Evolutionary conservation across 1,140 invertebrate genomes (phyloP), one percentile per base, ranked within the genome.

Genomic region (Drosophila trapezifrons): DNA sequence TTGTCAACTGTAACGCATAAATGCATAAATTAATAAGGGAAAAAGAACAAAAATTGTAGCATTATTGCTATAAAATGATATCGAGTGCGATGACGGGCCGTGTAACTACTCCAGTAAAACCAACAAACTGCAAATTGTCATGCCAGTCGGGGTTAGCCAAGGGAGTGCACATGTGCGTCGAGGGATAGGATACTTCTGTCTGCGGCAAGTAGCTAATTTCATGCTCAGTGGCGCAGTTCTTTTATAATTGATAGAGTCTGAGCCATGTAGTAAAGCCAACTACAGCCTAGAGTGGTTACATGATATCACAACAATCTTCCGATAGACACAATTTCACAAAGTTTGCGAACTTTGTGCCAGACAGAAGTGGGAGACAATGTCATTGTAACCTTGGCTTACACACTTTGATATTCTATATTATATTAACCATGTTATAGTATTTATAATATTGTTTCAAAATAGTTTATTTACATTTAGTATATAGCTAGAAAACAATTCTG

Each of bases 1-100:
- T 76, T 87, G 83, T 87, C 84, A 87, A 87, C 83, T 89, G 84
- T 89, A 83, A 89, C 79, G 76, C 79, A 73, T 73, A 80, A 75
- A 70, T 89, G 83, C 83, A 89, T 86, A 87, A 87, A 87, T 87
- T 87, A 89, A 89, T 87, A 89, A 67, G 43, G 18, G 38, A 57
- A 42, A 79, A 52, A 58, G 51, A 49, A n/a, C 37, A 47, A 20
- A 25, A 74, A 35, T 40, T 22, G 22, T 47, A 64, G 63, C 25
- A 58, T 49, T 66, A 78, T 74, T 69, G 76, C 38, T 27, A 20
- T 63, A 32, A 57, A 76, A 64, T 73, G 73, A 78, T 85, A 81
- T 81, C 78, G 63, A 85, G 56, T 82, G 69, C 72, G 52, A 76
- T 78, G 76, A 79, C 62, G 37, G 65, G 56, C 73, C 73, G 32